A percentile compares a stretch with the other conserved stretches of the same genome.
These are phyloP conservation scores for Tenthredo mesomela DNA, from an alignment of 2,888 invertebrate genomes.

Conservation along the genomic window DNA sequence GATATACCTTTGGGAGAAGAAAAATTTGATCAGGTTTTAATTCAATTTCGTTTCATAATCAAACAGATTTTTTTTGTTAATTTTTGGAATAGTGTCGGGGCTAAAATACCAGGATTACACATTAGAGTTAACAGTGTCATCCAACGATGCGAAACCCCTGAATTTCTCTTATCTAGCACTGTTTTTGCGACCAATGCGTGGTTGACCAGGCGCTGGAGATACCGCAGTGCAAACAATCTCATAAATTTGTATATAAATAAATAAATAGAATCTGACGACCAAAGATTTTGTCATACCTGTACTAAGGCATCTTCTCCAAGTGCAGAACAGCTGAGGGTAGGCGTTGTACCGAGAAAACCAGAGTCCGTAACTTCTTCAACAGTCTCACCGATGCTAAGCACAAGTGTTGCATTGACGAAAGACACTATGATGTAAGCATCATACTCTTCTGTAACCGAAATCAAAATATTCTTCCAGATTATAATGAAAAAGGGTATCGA, in stretches of 20 bases:
- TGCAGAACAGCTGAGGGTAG: conserved; percentile 98
- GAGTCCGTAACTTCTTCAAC: conserved; percentile 99
- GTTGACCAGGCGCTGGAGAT: conserved; percentile 75
- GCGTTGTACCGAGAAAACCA: conserved; percentile 98
- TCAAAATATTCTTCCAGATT: conserved; percentile 70
- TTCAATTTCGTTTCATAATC: background rate
- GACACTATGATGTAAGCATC: conserved; percentile 99
- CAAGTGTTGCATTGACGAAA: conserved; percentile 98
- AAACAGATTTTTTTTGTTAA: too few species aligned
- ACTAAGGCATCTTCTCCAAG: conserved; percentile 98
- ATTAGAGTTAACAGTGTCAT: conserved; percentile 63
- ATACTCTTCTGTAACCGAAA: conserved; percentile 94
- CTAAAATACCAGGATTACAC: conserved; percentile 71
- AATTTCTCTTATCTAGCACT: conserved; percentile 70
- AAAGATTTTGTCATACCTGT: too few species aligned
- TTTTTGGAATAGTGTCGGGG: conserved; percentile 64
- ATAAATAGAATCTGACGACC: background rate
- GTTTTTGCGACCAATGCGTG: conserved; percentile 74
- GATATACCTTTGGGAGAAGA: conserved; percentile 87
- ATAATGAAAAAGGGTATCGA: conserved; percentile 31
- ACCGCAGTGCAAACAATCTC: conserved; percentile 71
- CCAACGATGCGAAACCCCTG: conserved; percentile 74
- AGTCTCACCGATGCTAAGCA: conserved; percentile 99
- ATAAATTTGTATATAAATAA: background rate
- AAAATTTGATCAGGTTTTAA: background rate